Conservation (phyloP, 2,888 invertebrate species). For the Osmoderma eremita region DNA sequence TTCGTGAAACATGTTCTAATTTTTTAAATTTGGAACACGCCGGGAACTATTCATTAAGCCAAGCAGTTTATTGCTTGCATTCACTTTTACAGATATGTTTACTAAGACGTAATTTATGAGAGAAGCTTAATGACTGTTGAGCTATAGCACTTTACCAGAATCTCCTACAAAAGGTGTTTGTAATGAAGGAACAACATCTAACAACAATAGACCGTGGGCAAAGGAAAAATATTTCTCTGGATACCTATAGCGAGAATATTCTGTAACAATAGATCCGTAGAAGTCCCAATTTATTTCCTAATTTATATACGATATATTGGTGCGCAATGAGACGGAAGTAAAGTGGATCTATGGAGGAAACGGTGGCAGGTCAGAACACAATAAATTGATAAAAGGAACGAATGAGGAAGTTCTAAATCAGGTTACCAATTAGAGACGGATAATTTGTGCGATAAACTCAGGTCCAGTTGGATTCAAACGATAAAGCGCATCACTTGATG, state of each 20-base stretch:
- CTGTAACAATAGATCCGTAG: neutral
- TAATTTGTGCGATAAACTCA: slow-evolving; percentile 61
- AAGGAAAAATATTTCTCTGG: neutral
- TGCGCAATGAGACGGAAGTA: slow-evolving; percentile 24
- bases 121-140: too few species aligned
- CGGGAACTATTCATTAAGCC: neutral
- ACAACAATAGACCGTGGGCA: neutral
- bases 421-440: slow-evolving; percentile 60
- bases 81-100: too few species aligned
- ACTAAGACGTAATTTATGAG: too few species aligned
- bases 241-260: neutral
- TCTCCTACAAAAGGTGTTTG: too few species aligned
- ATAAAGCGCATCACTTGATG: slow-evolving; percentile 54
- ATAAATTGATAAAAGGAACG: slow-evolving; percentile 54
- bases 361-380: slow-evolving; percentile 46
- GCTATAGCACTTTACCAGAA: too few species aligned
- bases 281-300: slow-evolving; percentile 21
- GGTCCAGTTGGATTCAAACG: slow-evolving; percentile 53
- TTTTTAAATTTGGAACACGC: neutral
- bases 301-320: slow-evolving; percentile 26
- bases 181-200: too few species aligned
- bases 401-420: slow-evolving; percentile 57
- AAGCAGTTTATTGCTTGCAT: too few species aligned
- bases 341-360: slow-evolving; percentile 31
- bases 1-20: neutral